phyloP scores from a whole-genome alignment of 2,113 vertebrate species.

The Seriola dumerili region DNA sequence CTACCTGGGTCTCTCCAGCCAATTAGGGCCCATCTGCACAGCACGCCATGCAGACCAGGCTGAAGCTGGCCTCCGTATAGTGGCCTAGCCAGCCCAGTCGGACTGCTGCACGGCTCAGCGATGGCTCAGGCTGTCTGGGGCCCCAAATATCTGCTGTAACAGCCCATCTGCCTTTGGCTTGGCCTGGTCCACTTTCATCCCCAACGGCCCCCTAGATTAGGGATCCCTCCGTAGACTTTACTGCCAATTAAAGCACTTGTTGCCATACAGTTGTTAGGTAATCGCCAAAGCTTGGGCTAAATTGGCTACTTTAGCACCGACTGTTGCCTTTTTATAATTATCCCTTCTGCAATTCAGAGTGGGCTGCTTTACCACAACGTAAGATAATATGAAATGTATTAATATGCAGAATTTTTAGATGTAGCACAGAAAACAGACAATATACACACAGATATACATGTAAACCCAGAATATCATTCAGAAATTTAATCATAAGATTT shows the following conservation, averaged over 20 bases:
- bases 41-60: constrained; percentile 44
- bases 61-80: constrained; percentile 27
- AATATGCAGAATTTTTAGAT: background rate
- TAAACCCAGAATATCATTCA: background rate
- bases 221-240: constrained; percentile 17
- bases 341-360: background rate
- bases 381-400: background rate
- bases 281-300: constrained; percentile 24
- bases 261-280: constrained; percentile 55
- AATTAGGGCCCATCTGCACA: constrained; percentile 72
- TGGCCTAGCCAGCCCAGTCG: constrained; percentile 36
- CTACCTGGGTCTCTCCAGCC: constrained; percentile 69
- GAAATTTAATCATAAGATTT: background rate
- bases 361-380: background rate
- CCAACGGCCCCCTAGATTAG: constrained; percentile 51
- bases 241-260: constrained; percentile 56
- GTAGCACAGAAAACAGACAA: background rate
- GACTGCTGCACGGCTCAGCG: constrained; percentile 45
- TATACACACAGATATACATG: background rate
- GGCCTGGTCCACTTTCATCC: constrained; percentile 80
- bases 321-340: background rate
- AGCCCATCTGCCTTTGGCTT: constrained; percentile 69
- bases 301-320: background rate
- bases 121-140: constrained; percentile 68
- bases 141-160: constrained; percentile 67